Percentiles rank a stretch among this genome's conserved stretches.
Conservation (phyloP, 2,113 vertebrate genomes). For the Scophthalmus maximus region DNA sequence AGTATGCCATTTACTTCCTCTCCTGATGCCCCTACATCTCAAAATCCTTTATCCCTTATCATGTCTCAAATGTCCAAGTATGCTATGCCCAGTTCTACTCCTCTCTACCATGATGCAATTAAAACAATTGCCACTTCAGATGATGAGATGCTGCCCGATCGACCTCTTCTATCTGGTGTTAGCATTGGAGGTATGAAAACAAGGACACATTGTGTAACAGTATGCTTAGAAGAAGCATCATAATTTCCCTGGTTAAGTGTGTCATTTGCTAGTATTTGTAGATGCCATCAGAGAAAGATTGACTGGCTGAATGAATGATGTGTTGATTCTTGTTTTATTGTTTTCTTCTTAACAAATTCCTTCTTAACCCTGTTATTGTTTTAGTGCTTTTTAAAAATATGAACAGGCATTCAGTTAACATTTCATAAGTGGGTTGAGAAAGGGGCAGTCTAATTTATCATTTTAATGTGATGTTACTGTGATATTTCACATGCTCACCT, state of each 20-base stretch:
- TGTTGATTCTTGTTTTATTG: background rate
- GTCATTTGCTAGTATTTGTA: background rate
- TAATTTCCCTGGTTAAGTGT: background rate
- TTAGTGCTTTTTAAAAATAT: background rate
- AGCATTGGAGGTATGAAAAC: constrained; percentile 87
- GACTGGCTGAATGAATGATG: background rate
- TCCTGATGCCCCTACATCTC: constrained; percentile 88
- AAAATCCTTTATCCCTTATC: constrained; percentile 96
- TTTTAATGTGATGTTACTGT: background rate
- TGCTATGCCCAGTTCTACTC: constrained; percentile 96
- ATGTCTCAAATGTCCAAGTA: constrained; percentile 99
- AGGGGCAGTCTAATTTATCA: background rate
- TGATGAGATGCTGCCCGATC: constrained; percentile 93
- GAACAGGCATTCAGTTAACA: background rate
- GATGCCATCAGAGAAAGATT: background rate
- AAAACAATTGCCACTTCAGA: constrained; percentile 99
- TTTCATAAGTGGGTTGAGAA: background rate
- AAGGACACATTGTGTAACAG: background rate
- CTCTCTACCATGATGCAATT: constrained; percentile 98
- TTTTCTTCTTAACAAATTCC: background rate
- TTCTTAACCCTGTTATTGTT: background rate
- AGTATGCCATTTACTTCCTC: constrained; percentile 92
- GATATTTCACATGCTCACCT: constrained; percentile 1
- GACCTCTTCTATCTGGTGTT: constrained; percentile 89
- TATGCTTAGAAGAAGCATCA: background rate